A percentile compares a stretch with the other conserved stretches of the same genome.
These are phyloP conservation scores for Drosophila arizonae DNA, from an alignment of 1,140 invertebrate genomes.

Conservation along the genomic window DNA sequence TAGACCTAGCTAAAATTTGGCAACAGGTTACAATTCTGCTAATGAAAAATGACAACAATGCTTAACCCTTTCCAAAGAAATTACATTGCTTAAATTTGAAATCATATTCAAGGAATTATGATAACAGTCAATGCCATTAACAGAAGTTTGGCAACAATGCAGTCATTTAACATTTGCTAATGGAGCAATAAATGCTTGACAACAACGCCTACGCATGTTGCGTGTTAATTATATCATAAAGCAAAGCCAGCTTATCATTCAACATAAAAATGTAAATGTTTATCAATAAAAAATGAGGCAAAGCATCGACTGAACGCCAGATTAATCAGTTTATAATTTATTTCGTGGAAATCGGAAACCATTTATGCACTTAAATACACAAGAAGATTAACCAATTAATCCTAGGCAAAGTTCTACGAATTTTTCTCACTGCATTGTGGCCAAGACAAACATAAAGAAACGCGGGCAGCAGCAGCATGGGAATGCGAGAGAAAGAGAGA, in stretches of 20 bases:
- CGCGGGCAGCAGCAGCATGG: not conserved
- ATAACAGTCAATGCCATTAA: too few species aligned
- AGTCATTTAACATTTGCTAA: too few species aligned
- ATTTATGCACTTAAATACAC: slow-evolving; percentile 46
- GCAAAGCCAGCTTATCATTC: not conserved
- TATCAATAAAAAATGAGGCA: slow-evolving; percentile 19
- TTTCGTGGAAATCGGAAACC: slow-evolving; percentile 53
- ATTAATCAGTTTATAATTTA: slow-evolving; percentile 74
- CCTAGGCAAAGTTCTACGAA: slow-evolving; percentile 74
- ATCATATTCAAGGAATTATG: too few species aligned
- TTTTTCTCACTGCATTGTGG: slow-evolving; percentile 68
- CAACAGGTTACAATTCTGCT: too few species aligned
- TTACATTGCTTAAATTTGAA: too few species aligned
- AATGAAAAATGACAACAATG: slow-evolving; percentile 10
- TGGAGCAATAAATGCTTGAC: slow-evolving; percentile 38
- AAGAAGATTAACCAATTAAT: slow-evolving; percentile 74
- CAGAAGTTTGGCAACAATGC: not conserved
- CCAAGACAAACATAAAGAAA: slow-evolving; percentile 36
- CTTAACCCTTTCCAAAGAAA: not conserved
- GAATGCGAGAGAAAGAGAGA: not conserved
- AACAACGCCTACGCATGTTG: slow-evolving; percentile 30
- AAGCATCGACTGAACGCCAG: slow-evolving; percentile 33
- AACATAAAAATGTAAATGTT: slow-evolving; percentile 6
- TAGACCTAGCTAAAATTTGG: too few species aligned
- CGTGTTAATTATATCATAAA: slow-evolving; percentile 36